phyloP scores from a whole-genome alignment of 2,888 invertebrate species.

The Nephrotoma guestfalica region DNA sequence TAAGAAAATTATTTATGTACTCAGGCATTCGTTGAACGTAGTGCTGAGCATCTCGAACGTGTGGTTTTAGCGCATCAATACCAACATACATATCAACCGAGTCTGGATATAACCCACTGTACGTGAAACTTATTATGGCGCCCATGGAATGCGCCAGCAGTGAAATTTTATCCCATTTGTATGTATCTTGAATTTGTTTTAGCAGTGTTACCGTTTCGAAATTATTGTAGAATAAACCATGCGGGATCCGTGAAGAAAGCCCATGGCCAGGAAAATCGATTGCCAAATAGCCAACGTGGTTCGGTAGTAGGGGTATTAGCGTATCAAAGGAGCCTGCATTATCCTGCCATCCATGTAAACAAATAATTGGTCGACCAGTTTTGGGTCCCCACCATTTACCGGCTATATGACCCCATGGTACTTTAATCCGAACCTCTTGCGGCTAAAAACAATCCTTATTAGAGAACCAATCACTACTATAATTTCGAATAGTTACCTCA shows the following conservation, averaged over 20 bases:
- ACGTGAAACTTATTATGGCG: conserved; percentile 45
- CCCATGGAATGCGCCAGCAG: conserved; percentile 57
- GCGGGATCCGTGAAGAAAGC: conserved; percentile 48
- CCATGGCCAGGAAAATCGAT: conserved; percentile 64
- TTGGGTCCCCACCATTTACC: conserved; percentile 57
- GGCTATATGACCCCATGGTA: conserved; percentile 53
- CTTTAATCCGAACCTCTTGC: conserved; percentile 47
- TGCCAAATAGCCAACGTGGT: conserved; percentile 39
- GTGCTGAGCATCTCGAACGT: conserved; percentile 21
- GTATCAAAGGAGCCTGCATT: conserved; percentile 64
- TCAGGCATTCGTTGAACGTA: conserved; percentile 28
- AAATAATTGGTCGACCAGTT: conserved; percentile 45
- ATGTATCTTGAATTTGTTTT: conserved; percentile 43
- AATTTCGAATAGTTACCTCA: background rate
- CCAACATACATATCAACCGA: conserved; percentile 28
- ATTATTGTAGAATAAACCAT: conserved; percentile 36
- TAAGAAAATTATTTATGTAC: conserved; percentile 33
- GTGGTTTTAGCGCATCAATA: conserved; percentile 28
- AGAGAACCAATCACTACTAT: background rate
- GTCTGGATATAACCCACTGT: conserved; percentile 40
- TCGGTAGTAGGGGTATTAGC: conserved; percentile 43
- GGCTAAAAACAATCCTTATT: background rate
- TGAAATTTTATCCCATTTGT: conserved; percentile 53
- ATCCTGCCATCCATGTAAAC: conserved; percentile 67
- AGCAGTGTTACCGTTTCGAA: conserved; percentile 35